Conservation (phyloP, 1,140 invertebrate genomes). For the Mizuhopecten yessoensis region DNA sequence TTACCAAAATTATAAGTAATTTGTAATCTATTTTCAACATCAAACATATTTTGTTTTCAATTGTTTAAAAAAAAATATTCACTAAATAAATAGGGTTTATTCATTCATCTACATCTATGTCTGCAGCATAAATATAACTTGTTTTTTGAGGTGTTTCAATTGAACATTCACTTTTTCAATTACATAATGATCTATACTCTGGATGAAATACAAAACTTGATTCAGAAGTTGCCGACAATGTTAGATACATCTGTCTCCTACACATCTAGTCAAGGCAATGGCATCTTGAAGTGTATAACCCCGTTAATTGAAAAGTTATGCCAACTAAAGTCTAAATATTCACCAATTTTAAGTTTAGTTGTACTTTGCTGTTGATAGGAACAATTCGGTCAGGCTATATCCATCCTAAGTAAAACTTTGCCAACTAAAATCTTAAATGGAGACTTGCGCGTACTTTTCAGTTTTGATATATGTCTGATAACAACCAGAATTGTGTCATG, state of each 20-base stretch:
- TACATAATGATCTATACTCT: background rate
- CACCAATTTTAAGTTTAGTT: background rate
- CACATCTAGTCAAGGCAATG: background rate
- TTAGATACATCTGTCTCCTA: background rate
- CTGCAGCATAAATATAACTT: background rate
- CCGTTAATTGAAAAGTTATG: background rate
- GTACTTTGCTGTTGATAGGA: background rate
- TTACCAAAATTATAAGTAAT: background rate
- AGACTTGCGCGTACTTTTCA: background rate
- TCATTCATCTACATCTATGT: background rate
- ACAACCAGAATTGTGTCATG: background rate
- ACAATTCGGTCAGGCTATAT: background rate
- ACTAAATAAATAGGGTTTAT: background rate
- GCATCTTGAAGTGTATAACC: background rate
- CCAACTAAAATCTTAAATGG: background rate
- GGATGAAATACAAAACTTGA: background rate
- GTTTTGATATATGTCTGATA: background rate
- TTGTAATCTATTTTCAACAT: slow-evolving; percentile 25
- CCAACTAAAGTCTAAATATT: slow-evolving; percentile 8
- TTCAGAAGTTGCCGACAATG: background rate
- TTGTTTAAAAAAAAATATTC: background rate
- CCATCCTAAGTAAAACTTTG: background rate
- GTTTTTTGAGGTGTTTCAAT: background rate
- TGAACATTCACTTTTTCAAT: background rate
- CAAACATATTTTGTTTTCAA: slow-evolving; percentile 34